Evolutionary conservation across 1,140 invertebrate species (phyloP), one percentile per base, ranked within the genome.

Genomic region (Whitmania pigra): DNA sequence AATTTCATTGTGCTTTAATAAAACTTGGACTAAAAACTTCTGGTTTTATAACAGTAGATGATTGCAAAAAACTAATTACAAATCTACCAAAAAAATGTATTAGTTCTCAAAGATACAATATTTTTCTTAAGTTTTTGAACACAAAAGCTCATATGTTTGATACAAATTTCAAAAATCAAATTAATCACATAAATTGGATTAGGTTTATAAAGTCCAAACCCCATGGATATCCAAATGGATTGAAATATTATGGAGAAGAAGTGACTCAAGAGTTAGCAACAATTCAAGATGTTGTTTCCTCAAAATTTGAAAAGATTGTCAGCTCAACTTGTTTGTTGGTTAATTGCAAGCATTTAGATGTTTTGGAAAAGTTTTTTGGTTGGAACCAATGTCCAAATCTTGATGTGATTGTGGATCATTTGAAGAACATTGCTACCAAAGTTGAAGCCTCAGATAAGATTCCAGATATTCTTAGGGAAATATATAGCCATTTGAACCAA

Each of bases 401-500:
- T 27, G 20, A 70, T 22, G 4, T 49, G 20, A 53, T 70, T 53
- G 53, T 22, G 6, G 18, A 20, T 17, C 69, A 70, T 70, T 70
- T 70, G 29, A 25, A n/a, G 18, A 53, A 43, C 25, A 53, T 49
- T 5, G 25, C 53, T 25, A 15, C 7, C 20, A 22, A 49, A 15
- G 40, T 49, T 22, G 25, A 70, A 20, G 18, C 69, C 20, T n/a
- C 31, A 70, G 31, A 70, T 25, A 70, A 20, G 29, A 18, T 53
- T 4, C 17, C 25, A 29, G 25, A 70, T 54, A 53, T 70, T 20
- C 22, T 70, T 13, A 18, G 15, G 22, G 22, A 70, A n/a, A 53
- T 70, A 18, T 70, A 70, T n/a, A 40, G 53, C 43, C 29, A 53
- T 22, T 53, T 70, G 49, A 70, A 53, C 69, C 40, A 53, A n/a